A percentile compares a stretch with the other conserved stretches of the same genome.
Evolutionary conservation across 2,113 vertebrate species (phyloP).

Genomic region (Oryzias javanicus): DNA sequence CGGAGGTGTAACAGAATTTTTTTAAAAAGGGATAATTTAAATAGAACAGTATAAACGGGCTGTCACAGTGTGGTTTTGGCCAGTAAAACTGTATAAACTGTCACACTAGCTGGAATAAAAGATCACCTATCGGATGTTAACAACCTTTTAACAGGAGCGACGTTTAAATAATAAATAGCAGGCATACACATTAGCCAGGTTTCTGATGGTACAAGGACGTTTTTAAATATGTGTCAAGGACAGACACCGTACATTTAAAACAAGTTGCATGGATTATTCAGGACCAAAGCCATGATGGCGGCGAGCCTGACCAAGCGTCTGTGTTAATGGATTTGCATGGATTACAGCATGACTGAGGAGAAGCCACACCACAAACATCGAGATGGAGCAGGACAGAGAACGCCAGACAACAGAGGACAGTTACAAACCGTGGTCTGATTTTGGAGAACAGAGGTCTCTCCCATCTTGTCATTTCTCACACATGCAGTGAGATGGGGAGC

Average conservation of each 20-base stretch:
- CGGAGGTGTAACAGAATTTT: too few species aligned
- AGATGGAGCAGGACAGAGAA: slow-evolving; percentile 63
- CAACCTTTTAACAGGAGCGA: too few species aligned
- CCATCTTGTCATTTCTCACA: slow-evolving; percentile 99
- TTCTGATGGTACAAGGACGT: too few species aligned
- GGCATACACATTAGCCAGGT: too few species aligned
- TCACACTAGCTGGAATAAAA: too few species aligned
- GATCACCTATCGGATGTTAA: too few species aligned
- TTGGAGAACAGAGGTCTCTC: slow-evolving; percentile 97
- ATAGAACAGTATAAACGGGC: too few species aligned
- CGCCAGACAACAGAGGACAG: slow-evolving; percentile 71
- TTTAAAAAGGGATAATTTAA: too few species aligned
- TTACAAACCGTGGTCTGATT: slow-evolving; percentile 99
- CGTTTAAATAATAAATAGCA: too few species aligned
- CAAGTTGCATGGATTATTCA: slow-evolving; percentile 12
- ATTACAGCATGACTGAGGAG: slow-evolving; percentile 84
- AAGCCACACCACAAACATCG: slow-evolving; percentile 89
- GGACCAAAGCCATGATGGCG: slow-evolving; percentile 37
- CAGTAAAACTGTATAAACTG: too few species aligned
- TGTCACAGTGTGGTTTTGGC: too few species aligned
- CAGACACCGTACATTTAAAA: not conserved
- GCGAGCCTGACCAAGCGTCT: slow-evolving; percentile 59
- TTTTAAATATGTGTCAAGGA: too few species aligned
- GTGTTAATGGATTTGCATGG: slow-evolving; percentile 87
- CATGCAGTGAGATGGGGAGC: slow-evolving; percentile 98